phyloP scores from a whole-genome alignment of 1,140 invertebrate species.

The Drosophila seguyi region DNA sequence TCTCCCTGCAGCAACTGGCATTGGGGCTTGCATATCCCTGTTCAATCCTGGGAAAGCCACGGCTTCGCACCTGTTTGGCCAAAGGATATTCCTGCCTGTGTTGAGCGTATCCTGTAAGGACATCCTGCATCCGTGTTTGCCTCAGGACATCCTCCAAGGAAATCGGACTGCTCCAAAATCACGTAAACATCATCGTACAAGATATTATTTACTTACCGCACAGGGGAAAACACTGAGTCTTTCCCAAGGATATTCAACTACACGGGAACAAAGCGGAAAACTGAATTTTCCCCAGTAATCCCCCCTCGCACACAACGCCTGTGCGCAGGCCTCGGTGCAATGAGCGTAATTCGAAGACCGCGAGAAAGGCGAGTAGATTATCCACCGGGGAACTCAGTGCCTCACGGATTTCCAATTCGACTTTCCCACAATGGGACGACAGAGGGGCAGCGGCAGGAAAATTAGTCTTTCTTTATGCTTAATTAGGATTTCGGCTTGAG shows the following conservation, averaged over 20 bases:
- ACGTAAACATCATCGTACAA: constrained; percentile 59
- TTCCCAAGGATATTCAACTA: constrained; percentile 81
- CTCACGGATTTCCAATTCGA: constrained; percentile 69
- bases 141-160: constrained; percentile 58
- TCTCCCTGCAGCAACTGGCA: not conserved
- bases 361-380: constrained; percentile 62
- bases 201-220: constrained; percentile 64
- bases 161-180: constrained; percentile 71
- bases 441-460: constrained; percentile 31
- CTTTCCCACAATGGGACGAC: constrained; percentile 54
- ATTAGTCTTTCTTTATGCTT: constrained; percentile 74
- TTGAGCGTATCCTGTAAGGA: constrained; percentile 45
- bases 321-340: constrained; percentile 54
- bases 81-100: constrained; percentile 14
- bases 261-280: constrained; percentile 60
- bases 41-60: constrained; percentile 16
- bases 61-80: constrained; percentile 57
- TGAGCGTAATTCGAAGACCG: constrained; percentile 78
- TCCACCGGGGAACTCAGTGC: constrained; percentile 42
- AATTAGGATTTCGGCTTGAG: constrained; percentile 62
- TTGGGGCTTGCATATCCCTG: constrained; percentile 3
- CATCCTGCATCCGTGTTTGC: constrained; percentile 66
- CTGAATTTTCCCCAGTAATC: constrained; percentile 52
- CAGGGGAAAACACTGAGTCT: constrained; percentile 9
- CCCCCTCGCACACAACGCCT: constrained; percentile 38